These are phyloP conservation scores for Thalassophryne amazonica DNA, from an alignment of 2,797 vertebrate genomes.

Conservation along the genomic window DNA sequence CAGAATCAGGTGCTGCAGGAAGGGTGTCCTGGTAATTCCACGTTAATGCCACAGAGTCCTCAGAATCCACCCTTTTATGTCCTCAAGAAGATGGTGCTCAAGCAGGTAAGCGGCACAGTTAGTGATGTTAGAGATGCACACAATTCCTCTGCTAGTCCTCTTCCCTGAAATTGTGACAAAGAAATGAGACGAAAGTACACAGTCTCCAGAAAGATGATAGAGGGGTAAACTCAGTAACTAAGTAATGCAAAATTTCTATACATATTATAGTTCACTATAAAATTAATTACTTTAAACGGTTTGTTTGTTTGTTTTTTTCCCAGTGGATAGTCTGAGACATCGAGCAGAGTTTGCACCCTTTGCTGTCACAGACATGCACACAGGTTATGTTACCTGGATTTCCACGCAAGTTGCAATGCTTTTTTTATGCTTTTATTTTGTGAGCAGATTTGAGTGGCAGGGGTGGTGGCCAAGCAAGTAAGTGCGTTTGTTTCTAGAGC, in stretches of 20 bases:
- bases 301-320: too few species aligned
- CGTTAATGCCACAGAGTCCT: conserved; percentile 7
- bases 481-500: too few species aligned
- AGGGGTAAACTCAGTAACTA: neutral
- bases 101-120: conserved; percentile 51
- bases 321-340: too few species aligned
- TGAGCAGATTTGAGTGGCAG: too few species aligned
- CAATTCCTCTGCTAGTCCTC: neutral
- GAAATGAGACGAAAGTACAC: neutral
- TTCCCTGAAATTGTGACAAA: neutral
- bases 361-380: too few species aligned
- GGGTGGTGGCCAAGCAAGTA: too few species aligned
- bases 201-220: neutral
- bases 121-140: neutral
- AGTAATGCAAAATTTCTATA: too few species aligned
- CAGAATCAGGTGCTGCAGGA: conserved; percentile 18
- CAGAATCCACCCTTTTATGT: conserved; percentile 51
- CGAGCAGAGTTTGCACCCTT: too few species aligned
- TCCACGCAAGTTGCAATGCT: neutral
- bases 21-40: conserved; percentile 11
- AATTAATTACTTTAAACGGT: too few species aligned
- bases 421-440: too few species aligned
- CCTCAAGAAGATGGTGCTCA: conserved; percentile 58
- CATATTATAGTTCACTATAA: too few species aligned
- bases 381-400: too few species aligned